phyloP scores from a whole-genome alignment of 2,797 vertebrate genomes.

The Spondyliosoma cantharus region DNA sequence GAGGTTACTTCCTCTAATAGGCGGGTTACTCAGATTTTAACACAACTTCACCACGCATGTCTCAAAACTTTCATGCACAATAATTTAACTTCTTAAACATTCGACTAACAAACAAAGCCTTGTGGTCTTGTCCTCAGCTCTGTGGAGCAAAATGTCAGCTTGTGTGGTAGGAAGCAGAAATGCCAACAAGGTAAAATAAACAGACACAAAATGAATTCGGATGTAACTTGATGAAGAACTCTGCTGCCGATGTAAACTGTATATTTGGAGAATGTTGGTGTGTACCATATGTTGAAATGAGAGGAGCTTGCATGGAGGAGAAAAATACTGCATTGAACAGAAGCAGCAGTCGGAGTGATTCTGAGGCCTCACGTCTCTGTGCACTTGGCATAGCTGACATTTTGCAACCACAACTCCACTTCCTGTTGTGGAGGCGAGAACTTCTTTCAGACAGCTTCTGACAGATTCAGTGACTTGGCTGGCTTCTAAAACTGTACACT shows the following conservation, averaged over 20 bases:
- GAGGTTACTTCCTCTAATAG: neutral
- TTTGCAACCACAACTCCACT: conserved; percentile 73
- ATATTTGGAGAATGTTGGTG: neutral
- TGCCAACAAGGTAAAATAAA: neutral
- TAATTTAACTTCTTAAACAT: neutral
- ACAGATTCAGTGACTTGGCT: conserved; percentile 41
- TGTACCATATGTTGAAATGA: conserved; percentile 8
- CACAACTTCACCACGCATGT: too few relatives aligned
- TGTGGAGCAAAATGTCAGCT: neutral
- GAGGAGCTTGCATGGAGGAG: neutral
- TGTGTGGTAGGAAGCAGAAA: neutral
- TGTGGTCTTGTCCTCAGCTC: neutral
- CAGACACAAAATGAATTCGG: neutral
- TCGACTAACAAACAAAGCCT: neutral
- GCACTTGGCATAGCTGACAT: conserved; percentile 67
- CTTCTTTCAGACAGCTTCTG: conserved; percentile 41
- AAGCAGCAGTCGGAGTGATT: conserved; percentile 36
- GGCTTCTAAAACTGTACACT: conserved; percentile 25
- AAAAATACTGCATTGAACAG: conserved; percentile 10
- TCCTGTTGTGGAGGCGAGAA: conserved; percentile 75
- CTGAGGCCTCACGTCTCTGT: conserved; percentile 35
- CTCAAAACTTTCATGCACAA: neutral
- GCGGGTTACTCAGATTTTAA: too few relatives aligned
- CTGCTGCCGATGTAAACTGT: too few relatives aligned
- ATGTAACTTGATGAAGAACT: neutral